These are phyloP conservation scores for Bujurquina vittata DNA, from an alignment of 2,113 vertebrate genomes.

Conservation along the genomic window DNA sequence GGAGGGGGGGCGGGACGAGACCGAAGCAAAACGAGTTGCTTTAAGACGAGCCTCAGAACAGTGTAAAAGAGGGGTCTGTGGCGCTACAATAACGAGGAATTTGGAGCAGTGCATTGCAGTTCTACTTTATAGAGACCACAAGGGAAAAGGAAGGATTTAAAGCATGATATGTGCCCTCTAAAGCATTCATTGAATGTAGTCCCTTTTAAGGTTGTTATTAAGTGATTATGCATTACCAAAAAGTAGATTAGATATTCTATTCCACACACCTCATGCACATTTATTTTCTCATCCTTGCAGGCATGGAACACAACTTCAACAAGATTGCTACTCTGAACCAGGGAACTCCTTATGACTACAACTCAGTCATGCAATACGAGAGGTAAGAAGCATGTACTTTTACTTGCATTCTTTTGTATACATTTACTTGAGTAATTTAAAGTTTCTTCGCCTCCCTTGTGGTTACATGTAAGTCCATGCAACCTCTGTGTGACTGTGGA, in stretches of 20 bases:
- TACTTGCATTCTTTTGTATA: background rate
- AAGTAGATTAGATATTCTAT: background rate
- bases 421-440: background rate
- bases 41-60: too few relatives aligned
- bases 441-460: background rate
- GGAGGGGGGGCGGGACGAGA: too few relatives aligned
- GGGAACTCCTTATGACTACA: constrained; percentile 78
- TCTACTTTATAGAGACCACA: too few relatives aligned
- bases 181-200: too few relatives aligned
- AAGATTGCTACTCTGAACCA: constrained; percentile 74
- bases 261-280: background rate
- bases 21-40: too few relatives aligned
- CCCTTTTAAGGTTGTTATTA: background rate
- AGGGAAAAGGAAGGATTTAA: too few relatives aligned
- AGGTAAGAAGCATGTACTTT: constrained; percentile 34
- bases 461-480: background rate
- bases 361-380: constrained; percentile 79
- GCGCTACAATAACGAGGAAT: too few relatives aligned
- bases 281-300: constrained; percentile 12
- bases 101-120: too few relatives aligned
- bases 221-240: background rate
- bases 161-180: too few relatives aligned
- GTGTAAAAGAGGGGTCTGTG: too few relatives aligned
- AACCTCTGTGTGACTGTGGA: background rate
- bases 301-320: constrained; percentile 62